These are phyloP conservation scores for Anoplius nigerrimus DNA, from an alignment of 2,888 invertebrate species.

Conservation along the genomic window DNA sequence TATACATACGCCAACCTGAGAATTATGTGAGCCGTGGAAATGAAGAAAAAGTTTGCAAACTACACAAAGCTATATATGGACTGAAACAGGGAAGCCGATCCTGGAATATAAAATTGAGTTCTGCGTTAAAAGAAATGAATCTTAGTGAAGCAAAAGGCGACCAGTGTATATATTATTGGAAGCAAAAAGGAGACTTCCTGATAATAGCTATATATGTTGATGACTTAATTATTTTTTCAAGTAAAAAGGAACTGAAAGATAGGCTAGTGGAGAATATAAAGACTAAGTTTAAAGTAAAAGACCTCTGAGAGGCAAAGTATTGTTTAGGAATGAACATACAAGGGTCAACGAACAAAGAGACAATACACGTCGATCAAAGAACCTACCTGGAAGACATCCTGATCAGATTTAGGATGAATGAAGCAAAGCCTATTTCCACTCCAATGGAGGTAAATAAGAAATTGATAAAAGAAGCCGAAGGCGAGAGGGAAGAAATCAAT, in stretches of 20 bases:
- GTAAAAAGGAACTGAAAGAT: background rate
- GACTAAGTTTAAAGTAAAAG: background rate
- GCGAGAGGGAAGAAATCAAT: background rate
- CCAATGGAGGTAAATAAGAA: constrained; percentile 4
- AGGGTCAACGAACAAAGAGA: background rate
- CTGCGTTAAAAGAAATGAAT: background rate
- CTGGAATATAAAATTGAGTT: constrained; percentile 35
- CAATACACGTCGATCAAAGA: background rate
- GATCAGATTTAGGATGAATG: background rate
- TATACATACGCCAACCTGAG: constrained; percentile 7
- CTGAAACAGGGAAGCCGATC: constrained; percentile 53
- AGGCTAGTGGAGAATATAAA: background rate
- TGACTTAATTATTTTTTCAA: background rate
- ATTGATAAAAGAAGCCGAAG: background rate
- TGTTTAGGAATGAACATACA: constrained; percentile 6
- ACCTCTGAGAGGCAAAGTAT: background rate
- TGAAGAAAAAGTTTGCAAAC: constrained; percentile 23
- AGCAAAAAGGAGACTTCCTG: background rate
- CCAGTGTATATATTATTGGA: constrained; percentile 1
- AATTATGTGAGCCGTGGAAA: background rate
- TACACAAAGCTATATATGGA: constrained; percentile 45
- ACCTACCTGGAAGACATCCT: constrained; percentile 3
- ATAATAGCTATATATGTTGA: constrained; percentile 1
- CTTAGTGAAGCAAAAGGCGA: background rate
- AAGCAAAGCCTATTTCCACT: constrained; percentile 1